phyloP scores from a whole-genome alignment of 2,888 invertebrate genomes.

The Drosophila acutilabella region DNA sequence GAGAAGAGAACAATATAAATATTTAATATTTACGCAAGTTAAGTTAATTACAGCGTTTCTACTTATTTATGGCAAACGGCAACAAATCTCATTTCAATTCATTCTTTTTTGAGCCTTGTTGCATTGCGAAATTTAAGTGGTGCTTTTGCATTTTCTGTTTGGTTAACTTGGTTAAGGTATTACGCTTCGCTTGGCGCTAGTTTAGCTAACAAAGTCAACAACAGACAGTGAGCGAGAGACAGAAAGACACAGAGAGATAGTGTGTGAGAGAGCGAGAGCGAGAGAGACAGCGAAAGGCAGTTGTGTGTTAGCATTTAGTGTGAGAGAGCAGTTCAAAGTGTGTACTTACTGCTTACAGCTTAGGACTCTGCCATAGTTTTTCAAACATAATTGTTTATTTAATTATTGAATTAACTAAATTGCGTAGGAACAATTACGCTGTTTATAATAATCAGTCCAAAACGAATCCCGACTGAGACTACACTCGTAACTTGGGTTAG shows the following conservation, averaged over 20 bases:
- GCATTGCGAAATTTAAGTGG: slow-evolving; percentile 47
- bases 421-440: no score
- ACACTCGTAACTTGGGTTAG: not conserved
- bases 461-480: no score
- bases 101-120: slow-evolving; percentile 24
- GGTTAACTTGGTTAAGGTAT: slow-evolving; percentile 35
- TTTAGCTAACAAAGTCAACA: slow-evolving; percentile 51
- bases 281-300: slow-evolving; percentile 5
- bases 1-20: slow-evolving; percentile 79
- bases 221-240: slow-evolving; percentile 29
- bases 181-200: slow-evolving; percentile 30
- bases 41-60: slow-evolving; percentile 68
- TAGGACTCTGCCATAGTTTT: slow-evolving; percentile 1
- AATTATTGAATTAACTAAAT: slow-evolving; percentile 6
- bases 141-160: slow-evolving; percentile 56
- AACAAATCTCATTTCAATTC: slow-evolving; percentile 11
- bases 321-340: slow-evolving; percentile 9
- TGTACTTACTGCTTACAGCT: slow-evolving; percentile 13
- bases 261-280: slow-evolving; percentile 4
- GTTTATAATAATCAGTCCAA: not conserved
- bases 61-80: slow-evolving; percentile 15
- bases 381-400: slow-evolving; percentile 3
- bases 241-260: not conserved
- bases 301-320: slow-evolving; percentile 1
- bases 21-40: slow-evolving; percentile 77